These are phyloP conservation scores for Pipistrellus nathusii DNA, from an alignment of 2,797 vertebrate species.

Conservation along the genomic window DNA sequence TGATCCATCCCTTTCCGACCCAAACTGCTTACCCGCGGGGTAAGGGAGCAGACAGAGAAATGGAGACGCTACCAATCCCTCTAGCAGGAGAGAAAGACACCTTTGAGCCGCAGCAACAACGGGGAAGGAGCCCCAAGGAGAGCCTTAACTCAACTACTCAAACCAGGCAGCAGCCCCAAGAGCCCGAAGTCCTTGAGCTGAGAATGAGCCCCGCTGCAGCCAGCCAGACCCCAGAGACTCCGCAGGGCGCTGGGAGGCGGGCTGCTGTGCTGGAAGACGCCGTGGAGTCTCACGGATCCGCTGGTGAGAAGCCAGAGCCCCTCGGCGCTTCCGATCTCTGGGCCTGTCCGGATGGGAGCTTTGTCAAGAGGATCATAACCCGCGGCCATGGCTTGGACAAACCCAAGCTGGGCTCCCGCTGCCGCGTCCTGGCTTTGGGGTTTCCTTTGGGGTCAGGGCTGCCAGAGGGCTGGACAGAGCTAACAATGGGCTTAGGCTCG, in stretches of 20 bases:
- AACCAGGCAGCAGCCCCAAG: slow-evolving; percentile 3
- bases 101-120: not conserved
- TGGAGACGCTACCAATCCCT: slow-evolving; percentile 55
- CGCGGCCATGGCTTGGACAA: slow-evolving; percentile 83
- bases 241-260: slow-evolving; percentile 77
- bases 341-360: slow-evolving; percentile 84
- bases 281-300: not conserved
- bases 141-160: not conserved
- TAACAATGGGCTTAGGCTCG: slow-evolving; percentile 86
- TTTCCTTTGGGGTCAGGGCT: slow-evolving; percentile 64
- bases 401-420: slow-evolving; percentile 91
- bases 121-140: not conserved
- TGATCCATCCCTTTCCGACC: not conserved
- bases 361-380: slow-evolving; percentile 82
- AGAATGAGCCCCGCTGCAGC: slow-evolving; percentile 62
- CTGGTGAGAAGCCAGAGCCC: slow-evolving; percentile 19
- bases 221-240: slow-evolving; percentile 56
- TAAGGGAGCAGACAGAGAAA: slow-evolving; percentile 34
- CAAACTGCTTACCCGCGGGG: not conserved
- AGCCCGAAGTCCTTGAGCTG: slow-evolving; percentile 17
- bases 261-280: slow-evolving; percentile 17
- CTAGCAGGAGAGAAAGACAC: not conserved
- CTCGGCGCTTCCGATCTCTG: slow-evolving; percentile 68
- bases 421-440: slow-evolving; percentile 85
- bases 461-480: slow-evolving; percentile 84